Percentiles rank a stretch among this genome's conserved stretches.
These are phyloP conservation scores for Aromia moschata DNA, from an alignment of 2,888 invertebrate species.

Conservation along the genomic window DNA sequence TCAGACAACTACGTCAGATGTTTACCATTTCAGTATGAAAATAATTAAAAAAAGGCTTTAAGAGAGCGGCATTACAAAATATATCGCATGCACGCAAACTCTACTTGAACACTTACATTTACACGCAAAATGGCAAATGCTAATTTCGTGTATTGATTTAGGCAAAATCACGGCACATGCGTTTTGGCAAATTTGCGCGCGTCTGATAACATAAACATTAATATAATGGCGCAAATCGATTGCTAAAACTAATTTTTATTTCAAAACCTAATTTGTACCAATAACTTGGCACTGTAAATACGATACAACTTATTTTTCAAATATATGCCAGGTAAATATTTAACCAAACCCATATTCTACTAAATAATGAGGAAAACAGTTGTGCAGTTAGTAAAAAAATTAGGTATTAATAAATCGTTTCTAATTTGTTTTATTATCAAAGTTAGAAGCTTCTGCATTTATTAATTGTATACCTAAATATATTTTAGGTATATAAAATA, in stretches of 20 bases:
- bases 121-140: slow-evolving; percentile 30
- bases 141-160: slow-evolving; percentile 49
- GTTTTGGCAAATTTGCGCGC: slow-evolving; percentile 41
- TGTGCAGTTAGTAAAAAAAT: too few species aligned
- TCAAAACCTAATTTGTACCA: too few species aligned
- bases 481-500: too few species aligned
- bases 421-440: too few species aligned
- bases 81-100: background rate
- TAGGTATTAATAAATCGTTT: too few species aligned
- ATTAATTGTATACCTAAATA: too few species aligned
- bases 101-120: background rate
- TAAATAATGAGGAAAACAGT: too few species aligned
- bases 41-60: background rate
- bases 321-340: too few species aligned
- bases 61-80: background rate
- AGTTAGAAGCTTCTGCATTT: too few species aligned
- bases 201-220: slow-evolving; percentile 36
- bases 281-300: too few species aligned
- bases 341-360: too few species aligned
- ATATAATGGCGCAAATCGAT: slow-evolving; percentile 51
- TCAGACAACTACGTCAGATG: slow-evolving; percentile 24
- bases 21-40: slow-evolving; percentile 11
- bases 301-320: too few species aligned
- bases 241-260: background rate
- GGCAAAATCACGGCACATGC: slow-evolving; percentile 41